phyloP scores from a whole-genome alignment of 2,888 invertebrate species.

The Platynereis dumerilii region DNA sequence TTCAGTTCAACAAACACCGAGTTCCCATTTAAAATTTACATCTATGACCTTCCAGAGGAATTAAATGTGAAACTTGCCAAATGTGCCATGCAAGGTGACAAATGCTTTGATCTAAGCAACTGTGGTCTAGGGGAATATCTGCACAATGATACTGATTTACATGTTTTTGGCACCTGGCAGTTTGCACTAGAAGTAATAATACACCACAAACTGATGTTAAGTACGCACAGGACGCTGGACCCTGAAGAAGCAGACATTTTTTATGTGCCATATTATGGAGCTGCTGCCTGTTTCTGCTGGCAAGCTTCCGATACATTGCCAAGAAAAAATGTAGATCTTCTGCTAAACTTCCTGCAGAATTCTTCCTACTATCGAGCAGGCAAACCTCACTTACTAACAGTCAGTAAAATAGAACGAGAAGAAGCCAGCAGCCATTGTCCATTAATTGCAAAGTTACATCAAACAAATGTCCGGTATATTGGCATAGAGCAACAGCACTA shows the following conservation, averaged over 20 bases:
- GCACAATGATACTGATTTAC: neutral
- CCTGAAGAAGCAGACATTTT: conserved; percentile 42
- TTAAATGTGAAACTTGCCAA: conserved; percentile 18
- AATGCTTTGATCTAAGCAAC: conserved; percentile 3
- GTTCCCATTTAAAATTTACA: conserved; percentile 12
- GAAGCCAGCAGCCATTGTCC: conserved; percentile 39
- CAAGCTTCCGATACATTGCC: neutral
- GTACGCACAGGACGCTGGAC: conserved; percentile 39
- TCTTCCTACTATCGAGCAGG: conserved; percentile 17
- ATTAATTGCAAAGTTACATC: conserved; percentile 35
- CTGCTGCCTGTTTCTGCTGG: conserved; percentile 36
- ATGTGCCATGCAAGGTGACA: conserved; percentile 15
- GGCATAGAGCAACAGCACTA: conserved; percentile 46
- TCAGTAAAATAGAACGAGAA: conserved; percentile 46
- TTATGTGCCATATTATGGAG: conserved; percentile 46
- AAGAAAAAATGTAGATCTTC: conserved; percentile 4
- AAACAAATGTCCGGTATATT: conserved; percentile 39
- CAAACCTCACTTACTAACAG: conserved; percentile 46
- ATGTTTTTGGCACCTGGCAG: conserved; percentile 24
- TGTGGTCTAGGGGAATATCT: conserved; percentile 22
- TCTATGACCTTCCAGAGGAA: conserved; percentile 27
- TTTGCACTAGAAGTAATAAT: conserved; percentile 46
- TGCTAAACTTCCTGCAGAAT: conserved; percentile 2
- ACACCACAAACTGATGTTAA: conserved; percentile 43
- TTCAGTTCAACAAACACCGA: neutral